phyloP scores from a whole-genome alignment of 1,140 invertebrate genomes.

The Drosophila orena region DNA sequence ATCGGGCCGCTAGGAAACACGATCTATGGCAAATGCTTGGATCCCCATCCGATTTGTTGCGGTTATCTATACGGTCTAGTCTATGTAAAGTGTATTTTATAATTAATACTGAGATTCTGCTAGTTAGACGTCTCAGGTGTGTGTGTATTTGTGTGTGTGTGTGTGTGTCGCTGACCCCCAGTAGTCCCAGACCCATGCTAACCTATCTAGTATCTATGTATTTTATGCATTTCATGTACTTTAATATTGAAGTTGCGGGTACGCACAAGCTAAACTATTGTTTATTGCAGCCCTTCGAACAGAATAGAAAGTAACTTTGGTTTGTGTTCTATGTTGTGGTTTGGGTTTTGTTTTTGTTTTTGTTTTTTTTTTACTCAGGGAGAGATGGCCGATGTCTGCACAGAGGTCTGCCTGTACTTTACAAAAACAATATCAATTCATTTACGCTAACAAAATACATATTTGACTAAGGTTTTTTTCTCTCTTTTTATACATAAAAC shows the following conservation, averaged over 20 bases:
- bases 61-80: background rate
- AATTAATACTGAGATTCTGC: conserved; percentile 79
- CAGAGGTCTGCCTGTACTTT: too few relatives aligned
- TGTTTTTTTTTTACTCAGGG: conserved; percentile 4
- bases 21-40: conserved; percentile 48
- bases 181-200: conserved; percentile 30
- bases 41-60: conserved; percentile 2
- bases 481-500: too few relatives aligned
- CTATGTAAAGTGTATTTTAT: conserved; percentile 56
- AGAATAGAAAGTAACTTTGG: conserved; percentile 63
- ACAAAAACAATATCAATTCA: too few relatives aligned
- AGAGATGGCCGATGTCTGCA: background rate
- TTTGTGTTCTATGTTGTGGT: conserved; percentile 38
- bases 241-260: conserved; percentile 63
- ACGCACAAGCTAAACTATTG: conserved; percentile 43
- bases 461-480: too few relatives aligned
- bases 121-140: conserved; percentile 70
- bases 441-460: too few relatives aligned
- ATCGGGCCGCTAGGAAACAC: conserved; percentile 16
- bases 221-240: conserved; percentile 45
- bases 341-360: too few relatives aligned
- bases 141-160: too few relatives aligned
- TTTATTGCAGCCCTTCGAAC: conserved; percentile 25
- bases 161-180: conserved; percentile 8
- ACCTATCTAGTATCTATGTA: conserved; percentile 49